Percentiles rank a stretch among this genome's conserved stretches.
phyloP scores from a whole-genome alignment of 2,888 invertebrate genomes.

The Thysanoteuthis rhombus region DNA sequence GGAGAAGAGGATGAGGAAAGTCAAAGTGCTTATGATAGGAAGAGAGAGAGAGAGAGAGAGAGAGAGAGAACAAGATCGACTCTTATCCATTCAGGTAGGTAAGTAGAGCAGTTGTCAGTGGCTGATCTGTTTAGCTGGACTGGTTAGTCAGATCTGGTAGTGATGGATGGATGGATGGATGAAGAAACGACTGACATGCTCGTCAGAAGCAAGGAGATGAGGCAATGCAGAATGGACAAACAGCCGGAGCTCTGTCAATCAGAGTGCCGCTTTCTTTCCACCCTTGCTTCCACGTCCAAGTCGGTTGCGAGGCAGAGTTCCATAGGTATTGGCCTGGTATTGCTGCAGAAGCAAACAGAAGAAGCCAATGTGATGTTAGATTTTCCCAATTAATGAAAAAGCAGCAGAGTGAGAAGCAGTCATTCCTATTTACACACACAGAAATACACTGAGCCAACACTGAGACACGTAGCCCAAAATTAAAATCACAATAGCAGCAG shows the following conservation, averaged over 20 bases:
- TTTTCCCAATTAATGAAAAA: neutral
- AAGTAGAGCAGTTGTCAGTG: constrained; percentile 14
- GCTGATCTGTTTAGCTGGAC: constrained; percentile 13
- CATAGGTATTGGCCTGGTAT: constrained; percentile 24
- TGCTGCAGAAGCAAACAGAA: constrained; percentile 29
- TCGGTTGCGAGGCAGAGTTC: constrained; percentile 26
- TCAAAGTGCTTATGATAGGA: too few relatives aligned
- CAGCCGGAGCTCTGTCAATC: constrained; percentile 21
- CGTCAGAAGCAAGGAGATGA: constrained; percentile 24
- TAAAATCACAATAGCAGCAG: neutral
- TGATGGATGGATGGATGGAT: constrained; percentile 23
- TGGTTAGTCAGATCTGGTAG: constrained; percentile 18
- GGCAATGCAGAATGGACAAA: constrained; percentile 19
- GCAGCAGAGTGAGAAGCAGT: constrained; percentile 19
- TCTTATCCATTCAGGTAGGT: neutral
- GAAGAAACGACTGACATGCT: constrained; percentile 16
- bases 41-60: neutral
- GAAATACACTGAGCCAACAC: neutral
- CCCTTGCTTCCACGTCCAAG: constrained; percentile 18
- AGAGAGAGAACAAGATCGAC: neutral
- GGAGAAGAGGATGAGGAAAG: too few relatives aligned
- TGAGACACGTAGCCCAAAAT: neutral
- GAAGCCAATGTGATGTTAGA: constrained; percentile 27
- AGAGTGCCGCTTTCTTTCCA: constrained; percentile 13
- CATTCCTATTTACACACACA: neutral